Evolutionary conservation across 1,140 invertebrate genomes (phyloP).

Genomic region (Ptiloglossa arizonensis): DNA sequence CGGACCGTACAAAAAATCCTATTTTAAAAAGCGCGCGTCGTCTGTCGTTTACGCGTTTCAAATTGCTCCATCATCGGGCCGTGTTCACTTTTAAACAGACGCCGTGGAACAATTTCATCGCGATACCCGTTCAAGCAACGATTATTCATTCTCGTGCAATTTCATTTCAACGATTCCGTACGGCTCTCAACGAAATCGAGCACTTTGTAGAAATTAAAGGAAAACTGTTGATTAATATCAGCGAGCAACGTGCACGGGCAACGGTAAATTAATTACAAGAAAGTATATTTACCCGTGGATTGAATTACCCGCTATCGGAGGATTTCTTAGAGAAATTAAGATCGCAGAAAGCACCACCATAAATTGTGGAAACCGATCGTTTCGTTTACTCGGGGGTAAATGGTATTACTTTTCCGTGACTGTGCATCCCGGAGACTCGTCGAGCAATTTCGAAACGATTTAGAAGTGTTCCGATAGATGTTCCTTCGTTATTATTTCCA

Average conservation of each 20-base stretch:
- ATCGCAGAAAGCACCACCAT: neutral
- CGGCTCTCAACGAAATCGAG: neutral
- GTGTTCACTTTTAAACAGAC: too few species aligned
- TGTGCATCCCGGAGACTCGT: neutral
- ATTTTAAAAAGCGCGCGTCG: too few species aligned
- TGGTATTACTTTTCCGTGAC: neutral
- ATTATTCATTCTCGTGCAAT: neutral
- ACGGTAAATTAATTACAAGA: neutral
- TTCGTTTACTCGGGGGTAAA: slow-evolving; percentile 5
- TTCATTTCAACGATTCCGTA: neutral
- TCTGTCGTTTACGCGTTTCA: too few species aligned
- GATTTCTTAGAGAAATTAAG: slow-evolving; percentile 8
- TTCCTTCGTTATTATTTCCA: too few species aligned
- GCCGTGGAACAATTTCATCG: neutral
- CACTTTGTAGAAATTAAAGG: neutral
- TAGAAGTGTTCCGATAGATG: too few species aligned
- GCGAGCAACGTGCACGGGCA: neutral
- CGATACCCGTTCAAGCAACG: too few species aligned
- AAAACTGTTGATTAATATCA: neutral
- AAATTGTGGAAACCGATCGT: neutral
- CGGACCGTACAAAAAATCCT: too few species aligned
- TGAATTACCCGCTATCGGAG: slow-evolving; percentile 1
- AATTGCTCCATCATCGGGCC: too few species aligned
- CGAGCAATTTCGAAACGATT: neutral
- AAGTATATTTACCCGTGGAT: slow-evolving; percentile 7